phyloP scores from a whole-genome alignment of 2,113 vertebrate genomes.

The Noctilio leporinus region DNA sequence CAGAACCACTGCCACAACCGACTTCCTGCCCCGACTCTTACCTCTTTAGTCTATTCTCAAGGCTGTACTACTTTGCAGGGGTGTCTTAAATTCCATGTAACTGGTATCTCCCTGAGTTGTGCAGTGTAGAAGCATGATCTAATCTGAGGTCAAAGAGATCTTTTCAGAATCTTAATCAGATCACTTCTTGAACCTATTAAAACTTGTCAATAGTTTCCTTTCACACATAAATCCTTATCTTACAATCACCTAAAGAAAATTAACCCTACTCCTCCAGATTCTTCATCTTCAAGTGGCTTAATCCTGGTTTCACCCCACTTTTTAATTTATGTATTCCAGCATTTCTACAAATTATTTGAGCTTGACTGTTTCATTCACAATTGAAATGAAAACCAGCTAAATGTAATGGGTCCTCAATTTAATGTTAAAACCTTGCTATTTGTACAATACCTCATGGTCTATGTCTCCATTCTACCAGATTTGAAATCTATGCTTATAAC shows the following conservation, averaged over 20 bases:
- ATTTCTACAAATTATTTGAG: neutral
- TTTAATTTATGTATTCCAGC: neutral
- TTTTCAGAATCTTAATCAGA: neutral
- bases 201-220: neutral
- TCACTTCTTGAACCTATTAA: neutral
- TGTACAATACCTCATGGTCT: neutral
- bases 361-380: neutral
- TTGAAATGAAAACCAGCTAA: neutral
- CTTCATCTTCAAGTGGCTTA: neutral
- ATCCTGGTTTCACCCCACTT: neutral
- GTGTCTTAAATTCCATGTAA: neutral
- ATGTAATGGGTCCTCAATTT: neutral
- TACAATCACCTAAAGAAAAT: neutral
- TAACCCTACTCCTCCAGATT: neutral
- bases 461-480: neutral
- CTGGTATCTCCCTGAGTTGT: neutral
- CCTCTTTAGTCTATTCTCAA: neutral
- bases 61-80: fast-evolving
- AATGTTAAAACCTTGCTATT: neutral
- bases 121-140: neutral
- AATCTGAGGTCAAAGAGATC: neutral
- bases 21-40: neutral
- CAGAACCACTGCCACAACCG: neutral
- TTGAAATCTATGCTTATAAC: neutral
- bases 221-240: neutral